Percentiles rank a stretch among this genome's conserved stretches.
Evolutionary conservation across 2,113 vertebrate species (phyloP).

Genomic region (Holacanthus passer): DNA sequence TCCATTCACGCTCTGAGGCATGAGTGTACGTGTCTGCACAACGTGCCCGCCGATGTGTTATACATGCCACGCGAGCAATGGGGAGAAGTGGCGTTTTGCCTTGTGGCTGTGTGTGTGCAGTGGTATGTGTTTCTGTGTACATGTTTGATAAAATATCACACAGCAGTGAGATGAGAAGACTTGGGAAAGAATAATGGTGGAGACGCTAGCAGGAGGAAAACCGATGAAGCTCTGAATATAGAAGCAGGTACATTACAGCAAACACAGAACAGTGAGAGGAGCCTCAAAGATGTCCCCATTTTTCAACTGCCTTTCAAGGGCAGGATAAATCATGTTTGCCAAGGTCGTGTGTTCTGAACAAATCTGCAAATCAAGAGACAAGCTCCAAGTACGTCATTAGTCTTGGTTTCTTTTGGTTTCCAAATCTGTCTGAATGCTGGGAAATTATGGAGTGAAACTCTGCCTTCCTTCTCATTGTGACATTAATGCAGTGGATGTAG

Average conservation of each 20-base stretch:
- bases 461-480: not conserved
- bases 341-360: not conserved
- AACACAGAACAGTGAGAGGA: not conserved
- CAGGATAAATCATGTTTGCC: not conserved
- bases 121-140: slow-evolving; percentile 10
- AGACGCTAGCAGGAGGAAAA: not conserved
- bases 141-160: slow-evolving; percentile 29
- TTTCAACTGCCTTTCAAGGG: not conserved
- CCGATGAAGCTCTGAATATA: not conserved
- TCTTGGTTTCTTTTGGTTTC: not conserved
- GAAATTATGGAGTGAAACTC: not conserved
- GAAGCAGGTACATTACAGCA: not conserved
- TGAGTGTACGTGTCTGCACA: slow-evolving; percentile 30
- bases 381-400: not conserved
- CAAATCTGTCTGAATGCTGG: not conserved
- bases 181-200: not conserved
- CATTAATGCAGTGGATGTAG: slow-evolving; percentile 18
- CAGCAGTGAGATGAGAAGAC: slow-evolving; percentile 5
- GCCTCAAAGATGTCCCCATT: not conserved
- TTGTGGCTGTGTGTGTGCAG: slow-evolving; percentile 17
- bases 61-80: not conserved
- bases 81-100: slow-evolving; percentile 10
- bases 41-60: slow-evolving; percentile 37
- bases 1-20: slow-evolving; percentile 45
- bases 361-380: not conserved